These are phyloP conservation scores for Heterohyrax brucei DNA, from an alignment of 2,797 vertebrate species.

Conservation along the genomic window DNA sequence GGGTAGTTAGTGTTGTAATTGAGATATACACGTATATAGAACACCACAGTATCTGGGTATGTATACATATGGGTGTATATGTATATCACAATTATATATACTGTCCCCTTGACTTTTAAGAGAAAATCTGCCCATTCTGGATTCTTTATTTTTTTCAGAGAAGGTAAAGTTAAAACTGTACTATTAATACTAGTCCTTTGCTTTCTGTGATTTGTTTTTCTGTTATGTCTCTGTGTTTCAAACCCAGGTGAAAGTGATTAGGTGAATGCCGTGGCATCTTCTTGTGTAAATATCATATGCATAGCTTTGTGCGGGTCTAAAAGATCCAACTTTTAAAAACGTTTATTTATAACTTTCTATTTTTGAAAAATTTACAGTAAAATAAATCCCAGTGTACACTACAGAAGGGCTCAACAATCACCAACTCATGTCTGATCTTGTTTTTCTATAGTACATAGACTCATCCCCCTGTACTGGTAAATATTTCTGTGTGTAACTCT, in stretches of 20 bases:
- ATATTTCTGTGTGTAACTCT: constrained; percentile 47
- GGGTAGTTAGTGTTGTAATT: neutral
- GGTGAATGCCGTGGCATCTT: neutral
- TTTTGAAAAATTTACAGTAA: neutral
- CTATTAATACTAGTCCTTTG: neutral
- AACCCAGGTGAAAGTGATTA: constrained; percentile 66
- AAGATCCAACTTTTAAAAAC: constrained; percentile 48
- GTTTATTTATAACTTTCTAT: constrained; percentile 29
- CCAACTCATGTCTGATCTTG: neutral
- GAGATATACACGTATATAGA: neutral
- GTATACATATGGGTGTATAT: neutral
- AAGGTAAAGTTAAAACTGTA: constrained; percentile 51
- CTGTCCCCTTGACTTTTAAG: constrained; percentile 41
- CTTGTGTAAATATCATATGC: neutral
- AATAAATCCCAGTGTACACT: neutral
- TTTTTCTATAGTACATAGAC: neutral
- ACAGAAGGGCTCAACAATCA: neutral
- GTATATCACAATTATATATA: neutral
- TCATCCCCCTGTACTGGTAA: neutral
- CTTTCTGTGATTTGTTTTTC: constrained; percentile 12
- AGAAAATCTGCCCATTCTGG: constrained; percentile 16
- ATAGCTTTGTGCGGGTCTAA: neutral
- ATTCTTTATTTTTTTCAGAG: constrained; percentile 60
- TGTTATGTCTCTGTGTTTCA: constrained; percentile 60
- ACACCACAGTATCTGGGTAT: neutral